phyloP scores from a whole-genome alignment of 2,888 invertebrate species.

The Apodemia mormo region DNA sequence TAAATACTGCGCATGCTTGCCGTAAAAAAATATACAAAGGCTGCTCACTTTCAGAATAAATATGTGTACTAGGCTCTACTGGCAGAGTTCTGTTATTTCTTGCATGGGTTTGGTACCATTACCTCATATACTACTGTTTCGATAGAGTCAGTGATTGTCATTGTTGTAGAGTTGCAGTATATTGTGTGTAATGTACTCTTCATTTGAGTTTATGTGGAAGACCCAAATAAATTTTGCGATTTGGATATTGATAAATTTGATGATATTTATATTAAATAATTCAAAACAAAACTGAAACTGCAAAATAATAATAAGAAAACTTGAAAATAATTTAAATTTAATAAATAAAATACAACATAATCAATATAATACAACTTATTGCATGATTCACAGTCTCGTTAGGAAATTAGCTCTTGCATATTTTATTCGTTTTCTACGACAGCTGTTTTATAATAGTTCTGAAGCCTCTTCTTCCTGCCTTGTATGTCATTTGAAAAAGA shows the following conservation, averaged over 20 bases:
- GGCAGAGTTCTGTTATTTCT: no score
- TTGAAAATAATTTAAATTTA: conserved; percentile 38
- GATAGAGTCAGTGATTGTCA: no score
- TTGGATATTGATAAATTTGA: neutral
- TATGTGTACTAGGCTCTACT: no score
- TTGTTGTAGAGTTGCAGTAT: no score
- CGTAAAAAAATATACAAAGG: no score
- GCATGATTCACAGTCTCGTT: conserved; percentile 47
- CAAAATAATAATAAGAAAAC: conserved; percentile 13
- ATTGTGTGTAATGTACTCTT: no score
- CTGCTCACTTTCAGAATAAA: no score
- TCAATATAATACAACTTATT: conserved; percentile 39
- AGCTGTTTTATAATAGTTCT: conserved; percentile 71
- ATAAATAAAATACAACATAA: conserved; percentile 37
- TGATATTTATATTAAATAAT: neutral
- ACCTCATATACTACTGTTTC: no score
- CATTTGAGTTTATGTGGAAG: neutral
- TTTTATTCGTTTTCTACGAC: conserved; percentile 40
- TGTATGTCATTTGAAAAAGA: conserved; percentile 75
- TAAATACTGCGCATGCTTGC: no score
- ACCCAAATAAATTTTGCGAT: neutral
- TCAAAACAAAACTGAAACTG: neutral
- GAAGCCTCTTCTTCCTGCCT: conserved; percentile 75
- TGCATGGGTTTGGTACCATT: no score
- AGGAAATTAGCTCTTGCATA: conserved; percentile 22